phyloP scores from a whole-genome alignment of 2,113 vertebrate genomes.

The Sarotherodon lohbergeri region DNA sequence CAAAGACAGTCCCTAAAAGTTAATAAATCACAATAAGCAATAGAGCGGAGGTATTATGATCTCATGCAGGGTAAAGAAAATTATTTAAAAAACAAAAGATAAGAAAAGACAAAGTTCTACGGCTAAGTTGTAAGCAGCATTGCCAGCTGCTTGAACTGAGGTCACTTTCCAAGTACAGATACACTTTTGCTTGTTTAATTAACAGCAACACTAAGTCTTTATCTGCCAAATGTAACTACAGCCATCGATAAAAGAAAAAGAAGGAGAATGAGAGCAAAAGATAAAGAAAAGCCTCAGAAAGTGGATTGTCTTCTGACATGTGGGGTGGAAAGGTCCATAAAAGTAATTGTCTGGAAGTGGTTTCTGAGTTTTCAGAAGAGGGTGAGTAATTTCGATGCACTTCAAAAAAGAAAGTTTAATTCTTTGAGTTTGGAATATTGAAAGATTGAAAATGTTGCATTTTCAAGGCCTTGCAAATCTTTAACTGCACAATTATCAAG shows the following conservation, averaged over 20 bases:
- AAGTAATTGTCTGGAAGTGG: background rate
- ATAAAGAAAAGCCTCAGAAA: background rate
- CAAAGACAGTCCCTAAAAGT: background rate
- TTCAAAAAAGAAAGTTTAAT: background rate
- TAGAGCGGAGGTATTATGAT: background rate
- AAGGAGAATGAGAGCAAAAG: background rate
- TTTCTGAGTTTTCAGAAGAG: background rate
- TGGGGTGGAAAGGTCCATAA: background rate
- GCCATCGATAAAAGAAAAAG: background rate
- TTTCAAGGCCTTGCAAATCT: slow-evolving; percentile 27
- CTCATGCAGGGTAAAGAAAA: background rate
- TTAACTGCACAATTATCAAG: slow-evolving; percentile 16
- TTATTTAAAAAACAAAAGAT: background rate
- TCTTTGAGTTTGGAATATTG: background rate
- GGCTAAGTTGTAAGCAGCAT: background rate
- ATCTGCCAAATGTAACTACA: background rate
- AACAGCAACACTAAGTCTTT: background rate
- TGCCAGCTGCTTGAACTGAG: background rate
- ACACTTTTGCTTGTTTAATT: background rate
- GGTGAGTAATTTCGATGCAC: background rate
- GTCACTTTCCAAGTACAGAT: background rate
- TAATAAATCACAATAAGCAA: background rate
- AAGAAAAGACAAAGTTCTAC: background rate
- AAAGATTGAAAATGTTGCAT: slow-evolving; percentile 11
- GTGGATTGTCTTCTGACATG: background rate